Evolutionary conservation across 2,113 vertebrate genomes (phyloP).

Genomic region (Arvicanthis niloticus): DNA sequence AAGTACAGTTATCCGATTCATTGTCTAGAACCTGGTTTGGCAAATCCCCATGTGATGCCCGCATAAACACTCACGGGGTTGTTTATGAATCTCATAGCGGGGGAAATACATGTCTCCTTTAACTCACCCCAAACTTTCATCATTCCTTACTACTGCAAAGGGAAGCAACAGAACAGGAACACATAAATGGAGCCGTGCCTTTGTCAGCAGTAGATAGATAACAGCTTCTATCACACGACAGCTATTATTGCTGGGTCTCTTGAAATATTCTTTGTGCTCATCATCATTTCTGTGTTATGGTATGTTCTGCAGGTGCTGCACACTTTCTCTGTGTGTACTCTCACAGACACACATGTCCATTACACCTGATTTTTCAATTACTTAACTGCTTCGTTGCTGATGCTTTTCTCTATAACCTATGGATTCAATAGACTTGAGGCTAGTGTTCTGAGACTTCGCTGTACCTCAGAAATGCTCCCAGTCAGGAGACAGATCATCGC

Average conservation of each 20-base stretch:
- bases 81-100: not conserved
- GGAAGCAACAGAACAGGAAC: not conserved
- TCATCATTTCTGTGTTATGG: not conserved
- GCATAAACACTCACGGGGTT: not conserved
- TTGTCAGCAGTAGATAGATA: not conserved
- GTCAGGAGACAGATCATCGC: not conserved
- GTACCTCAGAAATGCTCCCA: not conserved
- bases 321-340: not conserved
- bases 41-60: not conserved
- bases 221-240: not conserved
- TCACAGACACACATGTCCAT: not conserved
- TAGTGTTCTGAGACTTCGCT: not conserved
- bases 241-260: not conserved
- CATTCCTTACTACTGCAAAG: not conserved
- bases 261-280: not conserved
- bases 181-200: not conserved
- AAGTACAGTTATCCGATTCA: not conserved
- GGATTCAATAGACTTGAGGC: slow-evolving; percentile 9
- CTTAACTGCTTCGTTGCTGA: not conserved
- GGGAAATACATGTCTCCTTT: not conserved
- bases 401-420: slow-evolving; percentile 30
- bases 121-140: slow-evolving; percentile 14
- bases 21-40: not conserved
- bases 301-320: not conserved
- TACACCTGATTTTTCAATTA: not conserved